phyloP scores from a whole-genome alignment of 2,888 invertebrate species.

The Phanerotoma sp. region DNA sequence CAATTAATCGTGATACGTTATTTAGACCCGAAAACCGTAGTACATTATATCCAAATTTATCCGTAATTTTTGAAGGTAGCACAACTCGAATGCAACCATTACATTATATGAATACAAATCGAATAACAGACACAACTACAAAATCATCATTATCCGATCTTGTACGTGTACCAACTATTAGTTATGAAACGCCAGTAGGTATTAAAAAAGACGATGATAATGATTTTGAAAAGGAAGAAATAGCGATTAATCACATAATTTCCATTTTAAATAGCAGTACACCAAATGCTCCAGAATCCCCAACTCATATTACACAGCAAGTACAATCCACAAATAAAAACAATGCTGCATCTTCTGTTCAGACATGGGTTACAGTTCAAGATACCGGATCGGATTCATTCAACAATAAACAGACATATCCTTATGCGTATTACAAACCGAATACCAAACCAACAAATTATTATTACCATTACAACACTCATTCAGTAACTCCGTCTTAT shows the following conservation, averaged over 20 bases:
- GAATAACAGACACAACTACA: neutral
- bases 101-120: constrained; percentile 13
- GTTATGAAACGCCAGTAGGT: constrained; percentile 45
- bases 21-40: constrained; percentile 41
- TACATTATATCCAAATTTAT: constrained; percentile 19
- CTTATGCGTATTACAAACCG: constrained; percentile 48
- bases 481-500: constrained; percentile 26
- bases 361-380: constrained; percentile 50
- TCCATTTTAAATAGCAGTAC: constrained; percentile 56
- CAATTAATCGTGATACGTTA: constrained; percentile 56
- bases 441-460: constrained; percentile 43
- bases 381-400: constrained; percentile 50
- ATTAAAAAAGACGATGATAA: constrained; percentile 50
- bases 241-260: constrained; percentile 58
- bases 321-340: neutral
- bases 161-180: constrained; percentile 55
- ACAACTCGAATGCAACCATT: constrained; percentile 18
- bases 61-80: constrained; percentile 15
- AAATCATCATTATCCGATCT: constrained; percentile 36
- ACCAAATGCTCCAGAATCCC: constrained; percentile 35
- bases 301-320: constrained; percentile 21
- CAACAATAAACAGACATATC: constrained; percentile 39
- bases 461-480: constrained; percentile 49
- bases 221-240: constrained; percentile 48
- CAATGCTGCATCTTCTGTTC: constrained; percentile 37